Conservation (phyloP, 2,113 vertebrate genomes). For the Trachemys scripta region DNA sequence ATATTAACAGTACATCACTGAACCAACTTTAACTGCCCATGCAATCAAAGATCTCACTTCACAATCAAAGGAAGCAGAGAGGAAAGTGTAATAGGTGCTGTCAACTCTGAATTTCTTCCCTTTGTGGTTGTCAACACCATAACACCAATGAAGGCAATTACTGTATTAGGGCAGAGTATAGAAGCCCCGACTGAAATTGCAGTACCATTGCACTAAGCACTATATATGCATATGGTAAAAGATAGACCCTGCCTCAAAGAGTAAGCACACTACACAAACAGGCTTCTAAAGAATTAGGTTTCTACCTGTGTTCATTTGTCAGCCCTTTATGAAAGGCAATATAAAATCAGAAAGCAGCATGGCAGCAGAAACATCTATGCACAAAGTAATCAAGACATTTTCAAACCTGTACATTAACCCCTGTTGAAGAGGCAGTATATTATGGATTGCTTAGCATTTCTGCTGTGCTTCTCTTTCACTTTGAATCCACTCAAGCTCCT, state of each 20-base stretch:
- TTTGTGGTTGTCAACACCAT: background rate
- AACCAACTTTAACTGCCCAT: background rate
- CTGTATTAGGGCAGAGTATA: background rate
- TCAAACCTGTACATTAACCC: background rate
- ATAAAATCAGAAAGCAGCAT: background rate
- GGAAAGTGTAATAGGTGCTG: background rate
- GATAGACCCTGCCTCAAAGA: background rate
- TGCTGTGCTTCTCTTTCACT: constrained; percentile 50
- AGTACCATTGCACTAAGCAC: accelerated
- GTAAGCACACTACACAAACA: background rate
- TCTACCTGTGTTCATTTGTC: background rate
- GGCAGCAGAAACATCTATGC: background rate
- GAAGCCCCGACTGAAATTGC: background rate
- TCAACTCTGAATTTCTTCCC: background rate
- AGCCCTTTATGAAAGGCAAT: accelerated
- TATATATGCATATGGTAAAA: too few species aligned
- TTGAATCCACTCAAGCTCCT: constrained; percentile 30
- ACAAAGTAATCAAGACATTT: constrained; percentile 3
- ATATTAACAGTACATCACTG: background rate
- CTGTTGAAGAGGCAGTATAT: background rate
- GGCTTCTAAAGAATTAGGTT: background rate
- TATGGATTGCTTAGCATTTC: background rate
- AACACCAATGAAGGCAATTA: background rate
- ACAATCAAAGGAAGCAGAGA: background rate
- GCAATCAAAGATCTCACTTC: background rate